phyloP scores from a whole-genome alignment of 1,140 invertebrate species.

The Riptortus pedestris region DNA sequence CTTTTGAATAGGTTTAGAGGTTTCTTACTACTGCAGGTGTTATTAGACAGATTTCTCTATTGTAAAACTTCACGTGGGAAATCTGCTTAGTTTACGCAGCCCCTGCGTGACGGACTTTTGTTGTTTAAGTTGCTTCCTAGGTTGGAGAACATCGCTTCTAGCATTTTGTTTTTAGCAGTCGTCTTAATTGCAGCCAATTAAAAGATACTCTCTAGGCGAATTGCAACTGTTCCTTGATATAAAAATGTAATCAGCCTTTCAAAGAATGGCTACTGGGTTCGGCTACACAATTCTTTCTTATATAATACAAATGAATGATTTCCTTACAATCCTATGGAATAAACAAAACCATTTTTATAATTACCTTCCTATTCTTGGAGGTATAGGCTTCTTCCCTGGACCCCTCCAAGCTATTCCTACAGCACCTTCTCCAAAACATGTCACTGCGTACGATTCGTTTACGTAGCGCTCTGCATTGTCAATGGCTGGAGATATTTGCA shows the following conservation, averaged over 20 bases:
- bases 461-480: constrained; percentile 23
- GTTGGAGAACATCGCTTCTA: too few species aligned
- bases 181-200: too few species aligned
- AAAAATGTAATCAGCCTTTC: not conserved
- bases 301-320: not conserved
- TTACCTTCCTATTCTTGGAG: constrained; percentile 23
- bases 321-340: not conserved
- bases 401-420: constrained; percentile 17
- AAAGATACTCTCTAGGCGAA: not conserved
- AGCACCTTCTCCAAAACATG: constrained; percentile 17
- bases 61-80: too few species aligned
- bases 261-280: not conserved
- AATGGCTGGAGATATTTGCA: constrained; percentile 6
- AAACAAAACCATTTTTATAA: not conserved
- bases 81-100: too few species aligned
- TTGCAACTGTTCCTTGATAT: not conserved
- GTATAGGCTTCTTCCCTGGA: constrained; percentile 14
- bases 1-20: too few species aligned
- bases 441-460: constrained; percentile 24
- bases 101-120: too few species aligned
- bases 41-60: too few species aligned
- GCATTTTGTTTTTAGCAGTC: too few species aligned
- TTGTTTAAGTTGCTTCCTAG: too few species aligned
- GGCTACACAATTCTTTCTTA: not conserved
- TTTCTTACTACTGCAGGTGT: too few species aligned